Base-by-base conservation (phyloP, 2,113 vertebrate genomes). In the Festucalex cinctus region DNA sequence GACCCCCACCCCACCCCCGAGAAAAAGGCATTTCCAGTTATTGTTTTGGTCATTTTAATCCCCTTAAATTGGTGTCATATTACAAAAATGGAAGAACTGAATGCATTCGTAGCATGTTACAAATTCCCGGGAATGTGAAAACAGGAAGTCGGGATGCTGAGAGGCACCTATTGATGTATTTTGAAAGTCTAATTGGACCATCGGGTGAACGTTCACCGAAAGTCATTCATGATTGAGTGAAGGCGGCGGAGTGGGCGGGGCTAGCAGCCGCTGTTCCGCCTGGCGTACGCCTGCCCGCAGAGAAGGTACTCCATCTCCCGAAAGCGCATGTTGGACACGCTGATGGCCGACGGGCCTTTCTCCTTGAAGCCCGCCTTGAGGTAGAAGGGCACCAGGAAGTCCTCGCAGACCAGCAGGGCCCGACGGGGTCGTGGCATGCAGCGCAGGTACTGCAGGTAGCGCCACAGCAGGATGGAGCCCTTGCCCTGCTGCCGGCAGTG, bases 401-500 rank as follows among this genome's bases (percentile, higher is more conserved):
- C 87, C 83, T 92, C 91, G 6, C 92, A 93, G 24, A 93, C 86
- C 49, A 93, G 90, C 77, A 93, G 83, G 13, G 91, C 90, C 19
- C 93, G 63, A 2, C 81, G 90, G 49, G 87, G 77, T 22, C 87
- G 83, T 0, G 88, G 85, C 16, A 91, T 41, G 32, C 91, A 91
- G 61, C 88, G 86, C 68, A 93, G 75, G 75, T 93, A 88, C 85
- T 93, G 92, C 79, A 93, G 53, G 81, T 93, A 93, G 35, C 91
- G 91, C 92, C 92, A 93, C 74, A 93, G 70, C 46, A 93, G 84
- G 70, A 92, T 85, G 65, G 92, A 92, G 63, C 92, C 92, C 44
- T 91, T 93, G 41, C 92, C 92, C 54, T 93, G 91, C 81, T 93
- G 92, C 5, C 92, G 90, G 70, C 91, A 92, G 68, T 89, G 91